Base-by-base conservation (phyloP, 2,797 vertebrate genomes). In the Sebastes nivosus region DNA sequence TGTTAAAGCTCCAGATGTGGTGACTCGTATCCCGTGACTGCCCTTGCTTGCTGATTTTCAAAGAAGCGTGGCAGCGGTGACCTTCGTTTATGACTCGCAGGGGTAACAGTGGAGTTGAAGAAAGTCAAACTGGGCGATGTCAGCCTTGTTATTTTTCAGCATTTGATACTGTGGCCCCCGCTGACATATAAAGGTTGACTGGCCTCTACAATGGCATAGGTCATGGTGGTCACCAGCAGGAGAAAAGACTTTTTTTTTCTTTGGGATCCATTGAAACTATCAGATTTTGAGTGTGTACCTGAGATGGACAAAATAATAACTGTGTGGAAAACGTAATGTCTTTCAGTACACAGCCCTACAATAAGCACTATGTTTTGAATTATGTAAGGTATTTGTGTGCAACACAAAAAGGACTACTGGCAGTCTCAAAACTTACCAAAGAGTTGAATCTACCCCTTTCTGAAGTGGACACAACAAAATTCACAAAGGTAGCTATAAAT, bases 91-190 rank as follows among this genome's bases (percentile, higher is more conserved):
- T 61, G 54, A 65, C n/a, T 72, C 5, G 2, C 42, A 97, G 97
- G 96, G 94, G 94, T 97, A 97, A 94, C 96, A 96, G 85, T 96
- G 96, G 22, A 97, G 97, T 4, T 96, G 93, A 74, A 97, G 87
- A 74, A 97, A 97, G 88, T 97, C 96, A 55, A 97, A 98, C 85
- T 97, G 96, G 0, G 96, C 97, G 93, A 97, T 97, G 5, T 96
- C 94, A 0, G 96, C 94, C 82, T 97, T 96, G 84, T 97, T 97
- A 78, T 96, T 96, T 91, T 97, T 97, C 70, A 97, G 90, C 94
- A 97, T 97, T 89, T 97, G 96, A 88, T 97, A 97, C 82, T 95
- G 96, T 12, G 96, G 95, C 6, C 95, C 96, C 82, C 95, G 96
- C 86, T 97, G 96, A 93, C 94, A 96, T 80, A 96, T 96, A 4